Evolutionary conservation across 2,797 vertebrate genomes (phyloP), one percentile per base, ranked within the genome.

Genomic region (Lates japonicus): DNA sequence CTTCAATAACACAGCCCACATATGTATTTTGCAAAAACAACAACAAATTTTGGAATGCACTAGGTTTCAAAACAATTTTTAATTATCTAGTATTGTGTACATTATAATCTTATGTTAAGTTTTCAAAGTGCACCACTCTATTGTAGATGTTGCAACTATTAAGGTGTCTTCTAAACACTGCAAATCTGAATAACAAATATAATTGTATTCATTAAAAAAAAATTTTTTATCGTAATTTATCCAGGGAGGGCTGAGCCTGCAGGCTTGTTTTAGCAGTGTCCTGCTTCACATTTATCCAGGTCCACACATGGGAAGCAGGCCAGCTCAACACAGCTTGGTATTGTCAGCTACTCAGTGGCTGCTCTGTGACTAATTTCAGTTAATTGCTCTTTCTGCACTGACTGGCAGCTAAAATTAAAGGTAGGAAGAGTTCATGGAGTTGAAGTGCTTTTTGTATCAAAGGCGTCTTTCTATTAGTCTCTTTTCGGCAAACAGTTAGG

Each of bases 61-160:
- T 33, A 44, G 2, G 3, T 77, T 88, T 88, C 66, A 80, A 80
- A 84, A 69, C 19, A 19, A 6, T 35, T 78, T 81, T 91, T 85
- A 86, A 85, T 89, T 13, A 63, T 68, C 59, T 76, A 69, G 0
- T 72, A 33, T 17, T 63, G 77, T 39, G 19, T 62, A 64, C 17
- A 62, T 68, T 35, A 22, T 22, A 69, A 70, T 39, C 1, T 31
- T 20, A 37, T 57, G 7, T 31, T 60, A 70, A 17, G 25, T 44
- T 59, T 81, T 59, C 17, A 84, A 87, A 86, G 74, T 90, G 66
- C 51, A 65, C 49, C 57, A 48, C 64, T 73, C 70, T 74, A 1
- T 78, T 25, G 14, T 46, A 65, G n/a, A 17, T 71, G 20, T 42
- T 70, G 13, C 20, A 70, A 59, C 54, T 83, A 42, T 29, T 33